Conservation (phyloP, 2,888 invertebrate species). For the Cantharis flavilabris region DNA sequence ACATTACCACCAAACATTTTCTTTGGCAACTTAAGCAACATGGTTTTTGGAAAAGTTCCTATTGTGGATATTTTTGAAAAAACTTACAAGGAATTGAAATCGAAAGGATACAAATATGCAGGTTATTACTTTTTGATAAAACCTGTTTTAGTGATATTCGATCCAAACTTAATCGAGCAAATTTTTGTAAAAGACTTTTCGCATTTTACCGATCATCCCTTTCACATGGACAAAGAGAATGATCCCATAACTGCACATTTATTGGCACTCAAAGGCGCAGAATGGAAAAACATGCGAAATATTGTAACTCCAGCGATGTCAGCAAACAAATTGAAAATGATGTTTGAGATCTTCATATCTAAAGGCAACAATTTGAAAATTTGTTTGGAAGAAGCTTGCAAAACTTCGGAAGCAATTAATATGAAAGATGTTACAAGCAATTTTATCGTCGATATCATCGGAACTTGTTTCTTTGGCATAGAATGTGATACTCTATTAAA, state of each 20-base stretch:
- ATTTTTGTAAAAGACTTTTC: constrained; percentile 54
- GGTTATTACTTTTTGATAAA: constrained; percentile 20
- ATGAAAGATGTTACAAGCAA: constrained; percentile 39
- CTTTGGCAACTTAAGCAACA: background rate
- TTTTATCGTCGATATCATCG: constrained; percentile 52
- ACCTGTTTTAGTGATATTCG: constrained; percentile 31
- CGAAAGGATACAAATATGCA: constrained; percentile 13
- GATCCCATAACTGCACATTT: constrained; percentile 51
- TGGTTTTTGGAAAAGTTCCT: background rate
- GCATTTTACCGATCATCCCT: constrained; percentile 54
- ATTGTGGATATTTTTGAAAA: background rate
- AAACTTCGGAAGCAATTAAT: constrained; percentile 27
- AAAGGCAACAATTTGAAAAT: constrained; percentile 43
- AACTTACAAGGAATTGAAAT: constrained; percentile 4
- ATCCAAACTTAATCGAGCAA: constrained; percentile 52
- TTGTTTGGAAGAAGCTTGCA: constrained; percentile 29
- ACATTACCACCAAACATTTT: background rate
- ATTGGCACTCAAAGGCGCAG: constrained; percentile 52
- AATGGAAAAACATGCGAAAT: constrained; percentile 57
- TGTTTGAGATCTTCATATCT: constrained; percentile 54
- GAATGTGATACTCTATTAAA: constrained; percentile 55
- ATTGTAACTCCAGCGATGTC: constrained; percentile 59
- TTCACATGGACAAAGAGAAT: constrained; percentile 49
- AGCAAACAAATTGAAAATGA: constrained; percentile 57
- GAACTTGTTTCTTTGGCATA: constrained; percentile 51